These are phyloP conservation scores for Hylaeus anthracinus DNA, from an alignment of 1,140 invertebrate species.

Conservation along the genomic window DNA sequence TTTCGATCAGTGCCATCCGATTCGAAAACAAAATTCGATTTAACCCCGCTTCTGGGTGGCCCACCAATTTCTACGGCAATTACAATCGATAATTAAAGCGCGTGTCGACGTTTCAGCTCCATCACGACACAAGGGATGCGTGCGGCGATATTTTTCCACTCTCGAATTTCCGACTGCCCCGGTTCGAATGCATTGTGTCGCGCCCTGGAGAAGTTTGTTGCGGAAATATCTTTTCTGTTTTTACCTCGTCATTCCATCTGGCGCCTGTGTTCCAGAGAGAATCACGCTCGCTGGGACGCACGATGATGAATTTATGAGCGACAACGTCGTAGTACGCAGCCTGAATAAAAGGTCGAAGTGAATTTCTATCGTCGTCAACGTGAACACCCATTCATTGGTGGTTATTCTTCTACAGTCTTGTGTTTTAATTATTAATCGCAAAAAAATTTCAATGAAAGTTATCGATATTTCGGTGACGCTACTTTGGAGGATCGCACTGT, in stretches of 20 bases:
- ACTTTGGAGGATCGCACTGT: no score
- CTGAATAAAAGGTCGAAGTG: no score
- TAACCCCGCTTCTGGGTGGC: not conserved
- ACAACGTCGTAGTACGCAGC: not conserved
- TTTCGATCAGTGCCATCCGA: slow-evolving; percentile 46
- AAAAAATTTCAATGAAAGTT: no score
- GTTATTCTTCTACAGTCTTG: no score
- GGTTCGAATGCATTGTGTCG: not conserved
- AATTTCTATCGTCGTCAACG: no score
- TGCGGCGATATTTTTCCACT: slow-evolving; percentile 29
- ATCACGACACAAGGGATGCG: not conserved
- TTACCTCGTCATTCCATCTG: not conserved
- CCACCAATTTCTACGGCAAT: slow-evolving; percentile 56
- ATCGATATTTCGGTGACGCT: no score
- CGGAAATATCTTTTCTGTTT: not conserved
- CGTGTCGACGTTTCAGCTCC: slow-evolving; percentile 31
- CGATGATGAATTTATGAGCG: not conserved
- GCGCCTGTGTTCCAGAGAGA: not conserved
- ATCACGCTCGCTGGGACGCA: not conserved
- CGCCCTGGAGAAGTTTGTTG: not conserved
- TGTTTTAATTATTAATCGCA: no score
- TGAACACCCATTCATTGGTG: no score
- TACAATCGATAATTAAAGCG: slow-evolving; percentile 58
- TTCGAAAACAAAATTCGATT: slow-evolving; percentile 47
- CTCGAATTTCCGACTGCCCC: not conserved